These are phyloP conservation scores for Enteromius thamalakanensis DNA, from an alignment of 2,797 vertebrate genomes.

Conservation along the genomic window DNA sequence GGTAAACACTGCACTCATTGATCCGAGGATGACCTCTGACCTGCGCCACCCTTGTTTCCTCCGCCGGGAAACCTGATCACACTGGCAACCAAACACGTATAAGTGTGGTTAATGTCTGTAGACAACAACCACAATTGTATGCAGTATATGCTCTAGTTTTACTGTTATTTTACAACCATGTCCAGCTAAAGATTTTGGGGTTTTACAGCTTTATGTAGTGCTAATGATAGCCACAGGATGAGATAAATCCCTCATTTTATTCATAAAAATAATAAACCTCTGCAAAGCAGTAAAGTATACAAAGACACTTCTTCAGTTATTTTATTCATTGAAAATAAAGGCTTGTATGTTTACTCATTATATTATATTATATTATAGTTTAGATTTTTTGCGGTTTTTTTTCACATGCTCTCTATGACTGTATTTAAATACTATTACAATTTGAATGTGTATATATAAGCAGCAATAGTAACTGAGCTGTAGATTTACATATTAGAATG, in stretches of 20 bases:
- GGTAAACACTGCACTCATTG: constrained; percentile 60
- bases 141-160: neutral
- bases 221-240: no score
- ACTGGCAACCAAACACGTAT: constrained; percentile 54
- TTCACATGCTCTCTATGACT: neutral
- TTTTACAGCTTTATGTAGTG: neutral
- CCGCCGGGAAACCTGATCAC: constrained; percentile 69
- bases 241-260: no score
- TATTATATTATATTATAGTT: neutral
- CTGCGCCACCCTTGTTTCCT: constrained; percentile 66
- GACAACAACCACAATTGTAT: neutral
- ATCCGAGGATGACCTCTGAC: constrained; percentile 64
- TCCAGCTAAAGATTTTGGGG: neutral
- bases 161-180: neutral
- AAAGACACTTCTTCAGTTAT: no score
- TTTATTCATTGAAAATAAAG: neutral
- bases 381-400: no score
- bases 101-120: neutral
- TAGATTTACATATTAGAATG: no score
- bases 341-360: neutral
- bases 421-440: neutral
- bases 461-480: neutral
- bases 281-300: no score
- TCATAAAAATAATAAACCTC: no score
- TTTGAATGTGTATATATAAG: neutral